These are phyloP conservation scores for Horisme vitalbata DNA, from an alignment of 2,888 invertebrate species.

Conservation along the genomic window DNA sequence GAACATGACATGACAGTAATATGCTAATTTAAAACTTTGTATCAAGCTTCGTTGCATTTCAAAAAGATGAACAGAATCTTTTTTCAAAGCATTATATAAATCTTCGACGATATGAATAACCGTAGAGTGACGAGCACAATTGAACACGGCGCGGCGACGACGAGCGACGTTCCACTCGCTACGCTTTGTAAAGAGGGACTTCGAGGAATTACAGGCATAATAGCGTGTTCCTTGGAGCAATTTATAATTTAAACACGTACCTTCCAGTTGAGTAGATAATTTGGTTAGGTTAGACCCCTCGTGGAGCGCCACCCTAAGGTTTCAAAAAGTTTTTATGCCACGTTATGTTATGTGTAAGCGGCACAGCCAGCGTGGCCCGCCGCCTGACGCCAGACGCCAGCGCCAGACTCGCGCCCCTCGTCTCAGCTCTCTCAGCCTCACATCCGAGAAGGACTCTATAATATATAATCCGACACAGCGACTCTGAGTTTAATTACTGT, in stretches of 20 bases:
- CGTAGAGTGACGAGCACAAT: constrained; percentile 7
- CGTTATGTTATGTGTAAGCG: constrained; percentile 7
- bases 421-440: no score
- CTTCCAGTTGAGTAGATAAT: constrained; percentile 18
- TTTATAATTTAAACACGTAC: constrained; percentile 17
- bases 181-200: constrained; percentile 4
- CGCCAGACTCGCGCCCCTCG: no score
- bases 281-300: constrained; percentile 15
- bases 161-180: constrained; percentile 8
- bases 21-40: neutral
- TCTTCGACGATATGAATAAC: neutral
- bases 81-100: neutral
- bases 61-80: neutral
- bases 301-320: constrained; percentile 17
- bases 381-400: no score
- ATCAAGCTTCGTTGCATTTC: neutral
- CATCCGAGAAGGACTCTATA: neutral
- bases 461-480: no score
- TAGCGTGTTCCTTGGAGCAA: constrained; percentile 13
- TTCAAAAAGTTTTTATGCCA: constrained; percentile 16
- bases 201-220: constrained; percentile 12
- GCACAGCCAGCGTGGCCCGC: no score
- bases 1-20: neutral
- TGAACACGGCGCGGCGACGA: no score
- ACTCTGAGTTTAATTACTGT: no score